A percentile compares a stretch with the other conserved stretches of the same genome.
phyloP scores from a whole-genome alignment of 2,113 vertebrate genomes.

The Ictalurus punctatus region DNA sequence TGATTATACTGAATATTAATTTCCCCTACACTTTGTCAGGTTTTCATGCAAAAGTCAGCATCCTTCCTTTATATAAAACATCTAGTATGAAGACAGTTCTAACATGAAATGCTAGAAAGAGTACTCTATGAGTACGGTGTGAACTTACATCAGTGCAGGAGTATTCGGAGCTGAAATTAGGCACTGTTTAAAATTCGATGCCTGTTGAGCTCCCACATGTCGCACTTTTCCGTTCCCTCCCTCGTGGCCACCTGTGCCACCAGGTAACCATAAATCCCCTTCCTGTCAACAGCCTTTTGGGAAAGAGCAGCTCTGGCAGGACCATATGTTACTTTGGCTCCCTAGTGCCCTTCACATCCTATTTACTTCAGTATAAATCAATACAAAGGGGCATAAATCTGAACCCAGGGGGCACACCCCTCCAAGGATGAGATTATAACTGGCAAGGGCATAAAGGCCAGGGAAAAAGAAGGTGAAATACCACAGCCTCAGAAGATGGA shows the following conservation, averaged over 20 bases:
- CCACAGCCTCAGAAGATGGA: slow-evolving; percentile 9
- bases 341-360: slow-evolving; percentile 29
- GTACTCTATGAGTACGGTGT: background rate
- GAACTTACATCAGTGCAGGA: background rate
- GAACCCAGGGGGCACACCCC: slow-evolving; percentile 35
- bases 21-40: background rate
- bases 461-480: slow-evolving; percentile 24
- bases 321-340: slow-evolving; percentile 46
- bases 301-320: slow-evolving; percentile 34
- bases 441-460: slow-evolving; percentile 7
- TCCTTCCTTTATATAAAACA: background rate
- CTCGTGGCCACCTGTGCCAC: slow-evolving; percentile 22
- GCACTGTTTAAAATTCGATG: slow-evolving; percentile 13
- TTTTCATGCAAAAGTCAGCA: background rate
- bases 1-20: background rate
- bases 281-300: slow-evolving; percentile 12
- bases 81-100: background rate
- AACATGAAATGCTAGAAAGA: no score
- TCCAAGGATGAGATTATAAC: background rate
- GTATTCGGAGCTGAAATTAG: background rate
- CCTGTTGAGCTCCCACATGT: slow-evolving; percentile 43
- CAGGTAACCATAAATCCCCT: slow-evolving; percentile 33
- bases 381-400: slow-evolving; percentile 31
- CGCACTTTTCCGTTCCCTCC: slow-evolving; percentile 24
- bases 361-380: slow-evolving; percentile 28